Conservation (phyloP, 2,888 invertebrate genomes). For the Augochlorella aurata region DNA sequence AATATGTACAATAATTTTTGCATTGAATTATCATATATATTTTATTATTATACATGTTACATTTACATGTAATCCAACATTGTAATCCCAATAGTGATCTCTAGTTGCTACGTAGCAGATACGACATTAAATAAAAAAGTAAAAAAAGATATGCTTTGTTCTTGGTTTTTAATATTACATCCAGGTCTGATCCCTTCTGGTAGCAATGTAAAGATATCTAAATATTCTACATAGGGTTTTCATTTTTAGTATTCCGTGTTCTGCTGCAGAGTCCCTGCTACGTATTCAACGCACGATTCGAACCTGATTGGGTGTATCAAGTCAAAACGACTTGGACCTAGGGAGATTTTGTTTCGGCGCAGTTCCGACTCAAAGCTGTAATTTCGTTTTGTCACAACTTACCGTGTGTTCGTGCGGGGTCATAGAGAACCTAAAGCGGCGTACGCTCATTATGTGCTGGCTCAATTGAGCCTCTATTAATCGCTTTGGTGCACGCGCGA, state of each 20-base stretch:
- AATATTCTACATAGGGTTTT: not conserved
- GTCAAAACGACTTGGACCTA: not conserved
- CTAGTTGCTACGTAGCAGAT: too few species aligned
- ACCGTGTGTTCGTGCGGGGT: not conserved
- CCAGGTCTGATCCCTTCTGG: too few species aligned
- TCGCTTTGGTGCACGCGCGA: not conserved
- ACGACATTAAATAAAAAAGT: too few species aligned
- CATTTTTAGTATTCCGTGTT: not conserved
- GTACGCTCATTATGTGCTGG: slow-evolving; percentile 1
- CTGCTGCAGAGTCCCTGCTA: not conserved
- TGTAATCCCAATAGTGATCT: too few species aligned
- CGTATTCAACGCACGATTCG: not conserved
- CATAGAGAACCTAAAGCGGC: not conserved
- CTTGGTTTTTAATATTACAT: too few species aligned
- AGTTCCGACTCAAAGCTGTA: not conserved
- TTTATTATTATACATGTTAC: too few species aligned
- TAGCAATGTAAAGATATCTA: not conserved
- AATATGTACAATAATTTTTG: too few species aligned
- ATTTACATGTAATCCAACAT: too few species aligned
- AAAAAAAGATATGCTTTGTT: too few species aligned
- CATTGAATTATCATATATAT: too few species aligned
- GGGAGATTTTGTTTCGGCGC: not conserved
- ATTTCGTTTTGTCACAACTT: not conserved
- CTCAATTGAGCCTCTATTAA: slow-evolving; percentile 19
- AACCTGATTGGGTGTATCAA: not conserved